Conservation (phyloP, 2,113 vertebrate species). For the Otolemur garnettii region DNA sequence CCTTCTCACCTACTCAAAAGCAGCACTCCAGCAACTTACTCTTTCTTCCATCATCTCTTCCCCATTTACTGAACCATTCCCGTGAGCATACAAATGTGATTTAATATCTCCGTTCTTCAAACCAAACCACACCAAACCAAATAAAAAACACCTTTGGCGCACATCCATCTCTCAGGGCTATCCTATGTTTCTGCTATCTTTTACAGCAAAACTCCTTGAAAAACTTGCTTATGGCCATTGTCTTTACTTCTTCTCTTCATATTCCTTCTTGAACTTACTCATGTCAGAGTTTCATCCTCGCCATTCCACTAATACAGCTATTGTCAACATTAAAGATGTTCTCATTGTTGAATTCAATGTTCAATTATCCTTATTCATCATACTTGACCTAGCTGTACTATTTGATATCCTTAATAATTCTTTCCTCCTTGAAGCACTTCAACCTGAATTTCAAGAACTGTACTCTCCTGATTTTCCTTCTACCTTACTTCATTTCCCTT, state of each 20-base stretch:
- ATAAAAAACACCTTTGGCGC: neutral
- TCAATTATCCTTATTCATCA: neutral
- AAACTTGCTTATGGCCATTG: neutral
- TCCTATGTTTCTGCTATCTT: neutral
- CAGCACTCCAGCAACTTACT: neutral
- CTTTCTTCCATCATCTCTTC: neutral
- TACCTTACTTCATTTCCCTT: neutral
- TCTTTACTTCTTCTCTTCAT: neutral
- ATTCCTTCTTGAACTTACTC: neutral
- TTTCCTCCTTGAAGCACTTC: neutral
- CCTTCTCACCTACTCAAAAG: neutral
- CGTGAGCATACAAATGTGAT: neutral
- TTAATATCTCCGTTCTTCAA: neutral
- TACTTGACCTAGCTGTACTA: neutral
- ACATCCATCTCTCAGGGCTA: neutral
- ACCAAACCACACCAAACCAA: neutral
- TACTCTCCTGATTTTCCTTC: constrained; percentile 15
- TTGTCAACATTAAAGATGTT: neutral
- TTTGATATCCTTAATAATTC: neutral
- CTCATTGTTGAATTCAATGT: neutral
- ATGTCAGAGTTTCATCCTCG: neutral
- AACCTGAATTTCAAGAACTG: neutral
- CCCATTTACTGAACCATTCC: neutral
- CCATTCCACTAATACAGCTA: neutral
- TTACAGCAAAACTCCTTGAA: neutral